Evolutionary conservation across 2,888 invertebrate genomes (phyloP).

Genomic region (Mylabris sibirica): DNA sequence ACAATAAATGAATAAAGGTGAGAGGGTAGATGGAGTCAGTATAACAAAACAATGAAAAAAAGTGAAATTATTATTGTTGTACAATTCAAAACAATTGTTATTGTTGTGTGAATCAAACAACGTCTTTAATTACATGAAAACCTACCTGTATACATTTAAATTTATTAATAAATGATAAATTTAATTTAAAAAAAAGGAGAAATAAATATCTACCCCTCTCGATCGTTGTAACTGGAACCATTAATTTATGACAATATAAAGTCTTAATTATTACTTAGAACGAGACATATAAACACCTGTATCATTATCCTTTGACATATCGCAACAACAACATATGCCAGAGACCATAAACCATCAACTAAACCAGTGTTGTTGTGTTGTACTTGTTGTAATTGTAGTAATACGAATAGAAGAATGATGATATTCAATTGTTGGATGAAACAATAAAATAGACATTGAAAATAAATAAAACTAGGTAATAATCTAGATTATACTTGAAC

Average conservation of each 20-base stretch:
- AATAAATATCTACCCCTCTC: not conserved
- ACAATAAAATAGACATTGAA: not conserved
- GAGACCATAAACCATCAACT: conserved; percentile 17
- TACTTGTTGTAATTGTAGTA: not conserved
- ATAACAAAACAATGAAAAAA: not conserved
- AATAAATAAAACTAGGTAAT: not conserved
- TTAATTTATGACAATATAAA: conserved; percentile 39
- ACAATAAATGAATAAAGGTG: not conserved
- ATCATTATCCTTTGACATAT: conserved; percentile 27
- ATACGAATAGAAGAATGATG: not conserved
- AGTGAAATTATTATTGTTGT: conserved; percentile 8
- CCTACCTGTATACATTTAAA: not conserved
- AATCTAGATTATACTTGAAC: not conserved
- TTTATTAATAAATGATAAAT: not conserved
- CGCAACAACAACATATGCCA: conserved; percentile 11
- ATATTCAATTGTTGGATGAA: conserved; percentile 1
- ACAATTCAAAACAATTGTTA: not conserved
- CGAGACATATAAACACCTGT: conserved; percentile 36
- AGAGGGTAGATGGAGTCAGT: too few relatives aligned
- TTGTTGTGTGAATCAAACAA: conserved; percentile 4
- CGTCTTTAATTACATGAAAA: not conserved
- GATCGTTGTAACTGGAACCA: not conserved
- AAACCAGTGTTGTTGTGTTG: not conserved
- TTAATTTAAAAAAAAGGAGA: not conserved
- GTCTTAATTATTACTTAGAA: conserved; percentile 38